Evolutionary conservation across 2,888 invertebrate genomes (phyloP).

Genomic region (Physocephala rufipes): DNA sequence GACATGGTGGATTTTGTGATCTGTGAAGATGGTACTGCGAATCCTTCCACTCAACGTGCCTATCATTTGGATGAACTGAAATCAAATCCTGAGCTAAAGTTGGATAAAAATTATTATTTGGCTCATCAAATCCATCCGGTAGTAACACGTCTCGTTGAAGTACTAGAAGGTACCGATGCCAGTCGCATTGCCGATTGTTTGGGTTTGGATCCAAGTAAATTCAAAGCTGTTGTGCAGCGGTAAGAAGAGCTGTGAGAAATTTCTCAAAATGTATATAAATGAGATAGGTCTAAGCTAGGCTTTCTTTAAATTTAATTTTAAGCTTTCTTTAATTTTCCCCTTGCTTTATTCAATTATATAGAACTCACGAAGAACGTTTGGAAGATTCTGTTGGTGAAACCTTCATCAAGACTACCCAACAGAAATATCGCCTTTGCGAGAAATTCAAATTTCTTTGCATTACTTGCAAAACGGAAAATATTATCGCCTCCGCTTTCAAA

Average conservation of each 20-base stretch:
- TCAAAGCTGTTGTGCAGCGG: constrained; percentile 64
- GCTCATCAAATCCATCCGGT: constrained; percentile 97
- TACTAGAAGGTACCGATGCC: constrained; percentile 92
- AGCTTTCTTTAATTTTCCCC: not conserved
- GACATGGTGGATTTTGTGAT: constrained; percentile 97
- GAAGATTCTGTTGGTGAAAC: constrained; percentile 64
- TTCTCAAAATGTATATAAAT: not conserved
- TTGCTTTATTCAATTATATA: constrained; percentile 16
- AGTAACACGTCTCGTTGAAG: constrained; percentile 92
- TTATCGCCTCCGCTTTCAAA: constrained; percentile 68
- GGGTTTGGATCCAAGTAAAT: constrained; percentile 73
- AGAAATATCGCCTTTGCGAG: constrained; percentile 70
- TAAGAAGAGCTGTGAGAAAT: constrained; percentile 42
- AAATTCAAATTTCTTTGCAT: constrained; percentile 76
- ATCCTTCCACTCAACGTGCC: constrained; percentile 87
- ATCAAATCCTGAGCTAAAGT: constrained; percentile 73
- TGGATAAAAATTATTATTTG: constrained; percentile 92
- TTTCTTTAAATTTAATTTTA: not conserved
- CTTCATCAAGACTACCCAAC: constrained; percentile 60
- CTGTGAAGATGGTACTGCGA: constrained; percentile 86
- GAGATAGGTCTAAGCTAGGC: too few relatives aligned
- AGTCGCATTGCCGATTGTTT: constrained; percentile 89
- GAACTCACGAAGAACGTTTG: constrained; percentile 47
- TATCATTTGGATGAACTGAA: constrained; percentile 94
- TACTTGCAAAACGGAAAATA: constrained; percentile 70